phyloP scores from a whole-genome alignment of 2,888 invertebrate species.

The Chrysina gloriosa region DNA sequence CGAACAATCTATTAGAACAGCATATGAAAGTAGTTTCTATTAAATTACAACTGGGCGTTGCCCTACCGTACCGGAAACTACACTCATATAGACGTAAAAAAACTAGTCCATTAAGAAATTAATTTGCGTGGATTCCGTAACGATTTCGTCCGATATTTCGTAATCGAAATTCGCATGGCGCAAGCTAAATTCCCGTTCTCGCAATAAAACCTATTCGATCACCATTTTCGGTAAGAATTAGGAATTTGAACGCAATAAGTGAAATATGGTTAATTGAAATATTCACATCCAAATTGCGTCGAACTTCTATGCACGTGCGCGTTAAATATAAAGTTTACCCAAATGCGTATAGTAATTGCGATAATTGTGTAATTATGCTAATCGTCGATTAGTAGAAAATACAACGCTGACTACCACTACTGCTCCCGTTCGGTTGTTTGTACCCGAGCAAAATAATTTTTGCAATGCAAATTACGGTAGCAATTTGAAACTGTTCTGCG shows the following conservation, averaged over 20 bases:
- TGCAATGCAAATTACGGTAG: constrained; percentile 30
- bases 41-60: neutral
- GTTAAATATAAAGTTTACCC: neutral
- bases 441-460: constrained; percentile 26
- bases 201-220: neutral
- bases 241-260: neutral
- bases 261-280: neutral
- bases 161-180: neutral
- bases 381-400: constrained; percentile 5
- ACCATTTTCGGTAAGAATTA: neutral
- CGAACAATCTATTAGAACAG: neutral
- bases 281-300: too few species aligned
- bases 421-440: neutral
- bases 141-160: neutral
- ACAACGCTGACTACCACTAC: neutral
- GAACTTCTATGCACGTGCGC: too few species aligned
- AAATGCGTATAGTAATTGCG: neutral
- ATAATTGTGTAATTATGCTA: constrained; percentile 6
- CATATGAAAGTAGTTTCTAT: constrained; percentile 6
- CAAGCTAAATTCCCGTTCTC: neutral
- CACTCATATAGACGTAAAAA: neutral
- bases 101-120: constrained; percentile 1
- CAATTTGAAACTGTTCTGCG: neutral
- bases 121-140: neutral
- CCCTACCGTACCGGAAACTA: constrained; percentile 14